Evolutionary conservation across 2,797 vertebrate species (phyloP).

Genomic region (Morelia viridis): DNA sequence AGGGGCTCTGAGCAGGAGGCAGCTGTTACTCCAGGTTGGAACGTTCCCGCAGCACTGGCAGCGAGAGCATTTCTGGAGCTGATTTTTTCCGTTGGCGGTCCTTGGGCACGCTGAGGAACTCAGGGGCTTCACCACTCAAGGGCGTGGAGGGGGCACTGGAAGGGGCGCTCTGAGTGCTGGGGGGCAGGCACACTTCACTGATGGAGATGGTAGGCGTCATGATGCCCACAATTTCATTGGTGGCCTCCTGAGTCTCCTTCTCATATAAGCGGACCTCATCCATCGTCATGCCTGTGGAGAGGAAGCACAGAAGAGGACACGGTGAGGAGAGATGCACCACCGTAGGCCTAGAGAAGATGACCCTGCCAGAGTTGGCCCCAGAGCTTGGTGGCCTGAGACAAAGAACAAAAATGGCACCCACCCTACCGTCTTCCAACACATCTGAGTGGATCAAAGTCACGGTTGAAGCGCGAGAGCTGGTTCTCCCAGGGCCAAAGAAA

Average conservation of each 20-base stretch:
- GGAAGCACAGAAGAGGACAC: neutral
- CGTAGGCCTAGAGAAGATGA: neutral
- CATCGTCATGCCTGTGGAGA: slow-evolving; percentile 84
- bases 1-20: fast-evolving
- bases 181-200: slow-evolving; percentile 58
- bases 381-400: neutral
- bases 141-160: slow-evolving; percentile 71
- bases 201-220: slow-evolving; percentile 69
- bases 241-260: slow-evolving; percentile 82
- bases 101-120: slow-evolving; percentile 72
- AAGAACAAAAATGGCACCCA: neutral
- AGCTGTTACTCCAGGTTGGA: slow-evolving; percentile 41
- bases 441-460: too few species aligned
- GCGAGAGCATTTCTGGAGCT: slow-evolving; percentile 69
- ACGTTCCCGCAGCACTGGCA: slow-evolving; percentile 65
- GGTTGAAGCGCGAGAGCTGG: too few species aligned
- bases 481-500: too few species aligned
- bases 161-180: slow-evolving; percentile 58
- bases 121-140: slow-evolving; percentile 67
- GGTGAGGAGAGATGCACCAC: neutral
- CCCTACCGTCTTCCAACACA: neutral
- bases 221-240: slow-evolving; percentile 82
- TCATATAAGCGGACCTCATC: slow-evolving; percentile 85
- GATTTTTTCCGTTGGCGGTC: slow-evolving; percentile 72
- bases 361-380: neutral